Base-by-base conservation (phyloP, 2,797 vertebrate species). In the Poeciliopsis paucimaculata region DNA sequence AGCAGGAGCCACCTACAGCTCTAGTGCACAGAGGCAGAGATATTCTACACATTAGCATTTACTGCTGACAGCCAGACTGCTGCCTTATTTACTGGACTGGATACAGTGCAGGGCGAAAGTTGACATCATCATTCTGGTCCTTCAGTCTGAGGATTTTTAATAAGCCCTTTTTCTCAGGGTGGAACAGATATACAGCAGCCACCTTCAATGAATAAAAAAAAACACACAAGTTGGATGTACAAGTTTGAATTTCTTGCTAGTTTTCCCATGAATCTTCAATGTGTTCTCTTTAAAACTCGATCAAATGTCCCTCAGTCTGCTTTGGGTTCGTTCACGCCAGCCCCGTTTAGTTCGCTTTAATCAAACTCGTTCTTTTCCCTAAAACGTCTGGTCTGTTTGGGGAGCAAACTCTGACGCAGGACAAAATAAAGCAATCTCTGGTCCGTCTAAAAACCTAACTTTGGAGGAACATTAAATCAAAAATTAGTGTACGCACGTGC, bases 1-100 rank as follows among this genome's bases (percentile, higher is more conserved):
- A 76, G 74, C 80, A 77, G 83, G 78, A 81, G 72, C 81, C 82
- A 76, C 76, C 77, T 49, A 43, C 18, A 53, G 72, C 84, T 76
- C 72, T 62, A 60, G 64, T 49, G 66, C 72, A 75, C 62, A 77
- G 60, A 55, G 23, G 55, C 2, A 49, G 66, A 73, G 28, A 73
- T 34, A 45, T 64, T 36, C 62, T 9, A 64, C 34, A 41, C 11
- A 28, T 73, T n/a, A 77, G 12, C 60, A 41, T 49, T 77, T 68
- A 23, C 46, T 76, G 16, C 31, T 10, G 31, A 62, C 60, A 64
- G 2, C 7, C 62, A 36, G 31, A 10, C 62, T 7, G 15, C 62
- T 20, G 31, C 62, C 13, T 64, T 36, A 34, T 20, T 64, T 64
- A 20, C 15, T 60, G 57, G 57, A 60, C 57, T 60, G 28, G 1